Base-by-base conservation (phyloP, 2,797 vertebrate genomes). In the Lepus oiostolus region DNA sequence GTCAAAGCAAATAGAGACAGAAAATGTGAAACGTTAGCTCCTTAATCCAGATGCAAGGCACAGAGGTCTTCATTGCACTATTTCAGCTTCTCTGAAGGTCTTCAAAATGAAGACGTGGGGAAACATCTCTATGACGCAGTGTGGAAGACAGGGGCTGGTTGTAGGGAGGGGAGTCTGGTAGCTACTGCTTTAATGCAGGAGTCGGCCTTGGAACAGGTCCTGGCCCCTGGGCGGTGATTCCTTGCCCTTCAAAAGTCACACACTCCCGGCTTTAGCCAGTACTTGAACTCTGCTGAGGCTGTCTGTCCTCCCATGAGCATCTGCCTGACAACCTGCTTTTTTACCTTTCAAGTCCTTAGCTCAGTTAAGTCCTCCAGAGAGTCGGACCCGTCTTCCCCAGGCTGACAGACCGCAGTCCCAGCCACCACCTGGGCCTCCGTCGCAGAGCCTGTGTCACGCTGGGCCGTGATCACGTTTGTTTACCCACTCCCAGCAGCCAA, bases 51-150 rank as follows among this genome's bases (percentile, higher is more conserved):
- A 38, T 76, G 47, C 35, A 82, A 19, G 60, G 38, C 24, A 28
- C 19, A 35, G 68, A 28, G 8, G 5, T 63, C 83, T 88, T 87
- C 22, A 28, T 80, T 52, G 28, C 47, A 21, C 22, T 93, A 6
- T 74, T 86, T 89, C 35, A 50, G 7, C 17, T 30, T 90, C 32
- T 84, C 42, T 65, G 35, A 71, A 76, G 28, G 42, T 90, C 74
- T 87, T 76, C 12, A n/a, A 54, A 75, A 65, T 75, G 26, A 75
- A 86, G 54, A 79, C 26, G 21, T 52, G 50, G 42, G 52, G 10
- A 17, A 30, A 3, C 12, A 21, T 81, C 50, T 82, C 35, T 75
- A 0, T 7, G 65, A 74, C 76, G 22, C 38, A 65, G 12, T 10
- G 13, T 58, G 12, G 35, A 81, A 60, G 19, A 13, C 42, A 58